phyloP scores from a whole-genome alignment of 2,113 vertebrate genomes.

The Platycercus adscitus region DNA sequence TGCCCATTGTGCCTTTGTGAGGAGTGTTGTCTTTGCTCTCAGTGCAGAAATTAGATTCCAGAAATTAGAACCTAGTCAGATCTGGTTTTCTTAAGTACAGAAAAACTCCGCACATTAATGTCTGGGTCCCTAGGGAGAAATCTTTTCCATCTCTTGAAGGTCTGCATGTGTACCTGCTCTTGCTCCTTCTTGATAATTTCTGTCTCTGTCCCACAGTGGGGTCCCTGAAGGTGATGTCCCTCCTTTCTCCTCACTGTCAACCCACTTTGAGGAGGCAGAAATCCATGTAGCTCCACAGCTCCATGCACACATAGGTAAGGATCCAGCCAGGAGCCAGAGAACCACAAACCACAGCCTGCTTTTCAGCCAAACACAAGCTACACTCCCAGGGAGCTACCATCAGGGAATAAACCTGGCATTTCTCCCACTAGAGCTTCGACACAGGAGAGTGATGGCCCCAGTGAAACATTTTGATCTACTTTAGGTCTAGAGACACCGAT shows the following conservation, averaged over 20 bases:
- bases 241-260: background rate
- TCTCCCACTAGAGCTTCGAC: fast-evolving
- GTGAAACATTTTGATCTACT: background rate
- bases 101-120: background rate
- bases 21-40: background rate
- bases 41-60: background rate
- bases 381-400: too few relatives aligned
- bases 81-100: background rate
- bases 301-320: background rate
- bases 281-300: background rate
- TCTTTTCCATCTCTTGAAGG: background rate
- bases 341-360: background rate
- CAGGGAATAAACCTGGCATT: background rate
- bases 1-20: fast-evolving
- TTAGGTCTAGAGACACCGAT: background rate
- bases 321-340: background rate
- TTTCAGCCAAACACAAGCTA: background rate
- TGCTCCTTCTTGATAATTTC: background rate
- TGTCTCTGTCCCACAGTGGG: fast-evolving
- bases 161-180: background rate
- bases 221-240: fast-evolving
- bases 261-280: background rate
- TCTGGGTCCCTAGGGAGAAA: background rate
- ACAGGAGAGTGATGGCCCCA: background rate
- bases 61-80: background rate